These are phyloP conservation scores for Argyrosomus regius DNA, from an alignment of 2,797 vertebrate species.

Conservation along the genomic window DNA sequence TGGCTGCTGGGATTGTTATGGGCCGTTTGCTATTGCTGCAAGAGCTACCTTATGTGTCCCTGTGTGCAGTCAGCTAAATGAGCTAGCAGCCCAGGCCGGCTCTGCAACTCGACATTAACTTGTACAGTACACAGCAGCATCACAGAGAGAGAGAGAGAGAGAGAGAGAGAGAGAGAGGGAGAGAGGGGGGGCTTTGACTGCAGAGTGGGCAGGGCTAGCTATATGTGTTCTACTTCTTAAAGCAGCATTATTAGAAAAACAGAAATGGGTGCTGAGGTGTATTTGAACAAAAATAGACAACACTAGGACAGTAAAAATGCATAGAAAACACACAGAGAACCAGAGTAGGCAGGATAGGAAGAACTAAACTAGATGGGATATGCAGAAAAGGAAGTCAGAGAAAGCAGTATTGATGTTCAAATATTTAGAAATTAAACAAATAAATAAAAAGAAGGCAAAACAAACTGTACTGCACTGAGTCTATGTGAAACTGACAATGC, in stretches of 20 bases:
- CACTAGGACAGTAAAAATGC: background rate
- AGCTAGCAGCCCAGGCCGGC: constrained; percentile 56
- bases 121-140: constrained; percentile 61
- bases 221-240: constrained; percentile 60
- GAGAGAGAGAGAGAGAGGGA: constrained; percentile 10
- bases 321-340: background rate
- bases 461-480: background rate
- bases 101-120: constrained; percentile 62
- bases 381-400: background rate
- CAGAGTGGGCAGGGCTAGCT: constrained; percentile 74
- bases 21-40: constrained; percentile 38
- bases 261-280: background rate
- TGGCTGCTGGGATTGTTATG: constrained; percentile 21
- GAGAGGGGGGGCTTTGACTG: constrained; percentile 57
- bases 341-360: background rate
- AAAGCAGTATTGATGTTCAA: background rate
- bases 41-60: constrained; percentile 34
- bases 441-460: background rate
- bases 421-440: background rate
- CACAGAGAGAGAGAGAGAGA: constrained; percentile 31
- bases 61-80: constrained; percentile 69
- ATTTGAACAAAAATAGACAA: constrained; percentile 3
- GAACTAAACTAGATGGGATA: background rate
- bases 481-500: background rate
- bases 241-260: constrained; percentile 57